Conservation (phyloP, 2,888 invertebrate species). For the Cabera pusaria region DNA sequence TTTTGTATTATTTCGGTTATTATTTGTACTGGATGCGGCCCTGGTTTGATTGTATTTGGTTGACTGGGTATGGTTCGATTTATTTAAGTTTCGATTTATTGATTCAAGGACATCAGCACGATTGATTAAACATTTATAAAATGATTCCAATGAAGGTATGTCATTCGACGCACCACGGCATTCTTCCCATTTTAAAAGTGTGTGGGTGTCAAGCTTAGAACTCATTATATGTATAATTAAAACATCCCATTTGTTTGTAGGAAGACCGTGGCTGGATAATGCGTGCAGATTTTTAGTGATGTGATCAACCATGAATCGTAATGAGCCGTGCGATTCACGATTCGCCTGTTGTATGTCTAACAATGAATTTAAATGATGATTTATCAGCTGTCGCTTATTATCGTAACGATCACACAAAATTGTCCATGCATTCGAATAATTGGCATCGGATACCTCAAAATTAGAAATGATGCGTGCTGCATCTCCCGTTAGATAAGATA, state of each 20-base stretch:
- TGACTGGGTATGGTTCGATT: too few species aligned
- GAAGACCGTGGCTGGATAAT: conserved; percentile 26
- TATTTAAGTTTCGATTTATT: too few species aligned
- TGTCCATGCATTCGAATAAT: conserved; percentile 28
- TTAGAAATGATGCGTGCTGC: conserved; percentile 25
- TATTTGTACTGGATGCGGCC: too few species aligned
- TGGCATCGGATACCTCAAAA: conserved; percentile 21
- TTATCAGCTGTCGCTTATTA: conserved; percentile 27
- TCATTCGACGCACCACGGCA: conserved; percentile 3
- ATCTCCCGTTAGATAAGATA: conserved; percentile 25
- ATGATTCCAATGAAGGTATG: conserved; percentile 16
- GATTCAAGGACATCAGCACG: conserved; percentile 25
- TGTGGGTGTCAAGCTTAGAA: conserved; percentile 25
- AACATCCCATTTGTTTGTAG: conserved; percentile 29
- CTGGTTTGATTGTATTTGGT: too few species aligned
- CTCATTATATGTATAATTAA: conserved; percentile 27
- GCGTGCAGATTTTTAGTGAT: conserved; percentile 36
- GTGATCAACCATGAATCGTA: conserved; percentile 20
- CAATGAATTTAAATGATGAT: conserved; percentile 27
- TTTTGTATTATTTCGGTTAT: too few species aligned
- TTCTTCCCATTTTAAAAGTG: conserved; percentile 29
- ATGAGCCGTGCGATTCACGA: conserved; percentile 18
- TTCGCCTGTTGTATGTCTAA: conserved; percentile 21
- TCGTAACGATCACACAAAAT: conserved; percentile 28
- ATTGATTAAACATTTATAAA: conserved; percentile 14